Evolutionary conservation across 2,797 vertebrate species (phyloP).

Genomic region (Ctenopoma kingsleyae): DNA sequence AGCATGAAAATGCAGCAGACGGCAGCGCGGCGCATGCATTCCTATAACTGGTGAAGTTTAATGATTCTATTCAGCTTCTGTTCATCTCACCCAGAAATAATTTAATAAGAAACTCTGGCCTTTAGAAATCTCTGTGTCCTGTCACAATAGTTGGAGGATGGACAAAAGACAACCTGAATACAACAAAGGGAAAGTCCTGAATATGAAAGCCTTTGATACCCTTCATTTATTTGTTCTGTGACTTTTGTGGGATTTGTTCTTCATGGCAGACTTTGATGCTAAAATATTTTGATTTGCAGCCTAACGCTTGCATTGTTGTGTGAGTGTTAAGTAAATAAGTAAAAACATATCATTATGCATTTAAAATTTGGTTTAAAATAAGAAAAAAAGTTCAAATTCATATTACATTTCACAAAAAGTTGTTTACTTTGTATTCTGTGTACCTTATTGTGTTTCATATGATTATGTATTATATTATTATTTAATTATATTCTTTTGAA

Average conservation of each 20-base stretch:
- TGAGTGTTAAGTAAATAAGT: conserved; percentile 2
- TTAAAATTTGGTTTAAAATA: not conserved
- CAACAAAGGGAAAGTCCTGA: conserved; percentile 81
- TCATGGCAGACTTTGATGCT: conserved; percentile 70
- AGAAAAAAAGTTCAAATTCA: not conserved
- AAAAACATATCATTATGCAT: not conserved
- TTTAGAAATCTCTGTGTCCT: conserved; percentile 83
- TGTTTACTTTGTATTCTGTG: not conserved
- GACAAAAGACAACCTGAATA: conserved; percentile 83
- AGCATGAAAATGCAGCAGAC: conserved; percentile 87
- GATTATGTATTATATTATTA: not conserved
- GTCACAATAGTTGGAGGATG: conserved; percentile 82
- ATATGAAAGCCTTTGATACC: conserved; percentile 79
- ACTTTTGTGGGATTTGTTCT: conserved; percentile 77
- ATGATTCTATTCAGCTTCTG: conserved; percentile 89
- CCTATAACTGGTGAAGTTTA: conserved; percentile 90
- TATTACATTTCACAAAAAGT: not conserved
- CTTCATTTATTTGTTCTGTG: conserved; percentile 76
- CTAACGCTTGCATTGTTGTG: conserved; percentile 17
- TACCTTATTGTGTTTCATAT: not conserved
- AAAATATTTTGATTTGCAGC: conserved; percentile 64
- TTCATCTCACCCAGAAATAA: conserved; percentile 91
- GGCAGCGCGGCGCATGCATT: conserved; percentile 82
- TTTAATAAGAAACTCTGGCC: conserved; percentile 89
- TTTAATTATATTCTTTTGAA: not conserved